phyloP scores from a whole-genome alignment of 2,888 invertebrate species.

The Mechanitis messenoides region DNA sequence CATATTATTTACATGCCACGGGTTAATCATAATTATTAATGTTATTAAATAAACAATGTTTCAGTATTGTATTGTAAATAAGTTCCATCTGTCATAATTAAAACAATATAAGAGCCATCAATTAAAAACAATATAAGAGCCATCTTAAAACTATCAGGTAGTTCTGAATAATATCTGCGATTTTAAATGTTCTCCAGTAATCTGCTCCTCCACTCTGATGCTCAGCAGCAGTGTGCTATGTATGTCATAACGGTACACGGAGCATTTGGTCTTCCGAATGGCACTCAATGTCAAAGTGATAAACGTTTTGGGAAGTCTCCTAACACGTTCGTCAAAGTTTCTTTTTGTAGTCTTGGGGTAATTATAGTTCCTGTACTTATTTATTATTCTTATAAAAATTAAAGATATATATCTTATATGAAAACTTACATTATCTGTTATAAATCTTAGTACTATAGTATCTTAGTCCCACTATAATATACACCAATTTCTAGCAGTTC shows the following conservation, averaged over 20 bases:
- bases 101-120: too few species aligned
- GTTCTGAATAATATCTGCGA: conserved; percentile 10
- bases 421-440: too few species aligned
- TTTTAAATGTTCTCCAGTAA: conserved; percentile 69
- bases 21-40: too few species aligned
- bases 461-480: too few species aligned
- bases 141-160: background rate
- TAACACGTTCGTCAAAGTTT: conserved; percentile 51
- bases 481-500: too few species aligned
- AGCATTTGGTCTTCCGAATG: conserved; percentile 61
- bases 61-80: too few species aligned
- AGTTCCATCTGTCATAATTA: too few species aligned
- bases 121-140: too few species aligned
- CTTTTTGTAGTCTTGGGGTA: conserved; percentile 59
- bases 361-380: conserved; percentile 15
- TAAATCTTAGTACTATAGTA: too few species aligned
- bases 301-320: conserved; percentile 46
- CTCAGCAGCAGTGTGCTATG: conserved; percentile 69
- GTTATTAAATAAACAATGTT: too few species aligned
- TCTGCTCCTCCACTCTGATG: conserved; percentile 79
- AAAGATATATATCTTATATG: too few species aligned
- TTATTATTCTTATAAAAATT: background rate
- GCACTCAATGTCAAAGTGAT: conserved; percentile 34
- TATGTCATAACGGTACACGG: conserved; percentile 76
- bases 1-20: too few species aligned